These are phyloP conservation scores for Danio kyathit DNA, from an alignment of 2,797 vertebrate genomes.

Conservation along the genomic window DNA sequence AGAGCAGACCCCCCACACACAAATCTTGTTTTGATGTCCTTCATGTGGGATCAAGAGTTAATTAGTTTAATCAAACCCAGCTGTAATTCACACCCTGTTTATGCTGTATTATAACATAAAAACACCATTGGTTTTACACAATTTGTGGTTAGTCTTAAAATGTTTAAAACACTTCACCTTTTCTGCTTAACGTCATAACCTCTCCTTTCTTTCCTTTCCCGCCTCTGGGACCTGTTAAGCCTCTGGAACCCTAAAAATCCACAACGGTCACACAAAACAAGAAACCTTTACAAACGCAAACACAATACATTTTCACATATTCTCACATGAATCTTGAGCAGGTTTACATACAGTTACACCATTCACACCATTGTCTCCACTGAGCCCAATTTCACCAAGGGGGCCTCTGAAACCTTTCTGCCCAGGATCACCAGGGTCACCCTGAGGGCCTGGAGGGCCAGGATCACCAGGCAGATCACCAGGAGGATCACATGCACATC, in stretches of 20 bases:
- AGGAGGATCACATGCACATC: slow-evolving; percentile 68
- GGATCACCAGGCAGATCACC: slow-evolving; percentile 36
- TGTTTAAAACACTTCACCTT: slow-evolving; percentile 63
- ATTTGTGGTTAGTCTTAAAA: neutral
- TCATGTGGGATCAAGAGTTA: too few species aligned
- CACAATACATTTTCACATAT: neutral
- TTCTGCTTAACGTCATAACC: slow-evolving; percentile 58
- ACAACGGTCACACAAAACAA: slow-evolving; percentile 9
- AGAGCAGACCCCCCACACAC: too few species aligned
- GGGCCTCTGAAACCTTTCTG: slow-evolving; percentile 51
- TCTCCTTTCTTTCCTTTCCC: slow-evolving; percentile 78
- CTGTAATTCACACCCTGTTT: neutral
- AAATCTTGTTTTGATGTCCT: too few species aligned
- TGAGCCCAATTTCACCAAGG: slow-evolving; percentile 53
- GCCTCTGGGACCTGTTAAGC: slow-evolving; percentile 72
- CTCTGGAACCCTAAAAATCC: slow-evolving; percentile 69
- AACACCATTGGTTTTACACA: neutral
- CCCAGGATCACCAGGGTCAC: slow-evolving; percentile 54
- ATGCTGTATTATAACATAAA: neutral
- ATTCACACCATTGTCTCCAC: slow-evolving; percentile 60
- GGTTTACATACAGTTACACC: slow-evolving; percentile 59
- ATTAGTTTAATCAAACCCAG: too few species aligned
- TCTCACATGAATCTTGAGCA: neutral
- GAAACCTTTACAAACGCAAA: neutral
- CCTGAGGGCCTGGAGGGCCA: slow-evolving; percentile 60